Evolutionary conservation across 2,113 vertebrate species (phyloP).

Genomic region (Syrrhaptes paradoxus): DNA sequence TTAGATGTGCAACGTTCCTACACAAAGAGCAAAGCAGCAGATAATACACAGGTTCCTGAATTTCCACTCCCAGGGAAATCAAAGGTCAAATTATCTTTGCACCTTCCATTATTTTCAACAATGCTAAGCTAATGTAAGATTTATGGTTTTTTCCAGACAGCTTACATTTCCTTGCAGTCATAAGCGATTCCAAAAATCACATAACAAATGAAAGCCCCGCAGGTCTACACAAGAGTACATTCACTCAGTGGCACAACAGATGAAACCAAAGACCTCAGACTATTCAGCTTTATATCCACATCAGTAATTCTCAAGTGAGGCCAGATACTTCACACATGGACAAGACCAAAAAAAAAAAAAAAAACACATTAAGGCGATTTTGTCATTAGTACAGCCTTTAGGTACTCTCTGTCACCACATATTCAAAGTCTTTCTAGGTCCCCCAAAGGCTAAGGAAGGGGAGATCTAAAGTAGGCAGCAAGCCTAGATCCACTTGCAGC

Average conservation of each 20-base stretch:
- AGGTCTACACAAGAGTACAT: neutral
- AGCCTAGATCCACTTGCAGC: neutral
- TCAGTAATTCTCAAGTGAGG: neutral
- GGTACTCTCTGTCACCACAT: neutral
- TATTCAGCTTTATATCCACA: neutral
- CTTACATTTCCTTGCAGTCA: neutral
- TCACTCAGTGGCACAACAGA: neutral
- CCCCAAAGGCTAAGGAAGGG: neutral
- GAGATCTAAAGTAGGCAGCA: neutral
- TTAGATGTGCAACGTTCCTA: neutral
- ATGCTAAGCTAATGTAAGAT: neutral
- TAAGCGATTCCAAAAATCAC: neutral
- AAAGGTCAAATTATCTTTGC: neutral
- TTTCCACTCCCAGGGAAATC: neutral
- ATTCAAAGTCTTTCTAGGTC: neutral
- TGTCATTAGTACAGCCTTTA: neutral
- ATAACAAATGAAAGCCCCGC: neutral
- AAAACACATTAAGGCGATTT: neutral
- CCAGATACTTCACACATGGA: neutral
- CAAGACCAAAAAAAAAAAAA: neutral
- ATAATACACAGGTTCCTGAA: neutral
- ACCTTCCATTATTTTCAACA: neutral
- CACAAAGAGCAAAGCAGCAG: neutral
- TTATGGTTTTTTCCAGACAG: neutral
- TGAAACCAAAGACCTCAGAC: neutral